phyloP scores from a whole-genome alignment of 2,888 invertebrate species.

The Mythimna albipuncta region DNA sequence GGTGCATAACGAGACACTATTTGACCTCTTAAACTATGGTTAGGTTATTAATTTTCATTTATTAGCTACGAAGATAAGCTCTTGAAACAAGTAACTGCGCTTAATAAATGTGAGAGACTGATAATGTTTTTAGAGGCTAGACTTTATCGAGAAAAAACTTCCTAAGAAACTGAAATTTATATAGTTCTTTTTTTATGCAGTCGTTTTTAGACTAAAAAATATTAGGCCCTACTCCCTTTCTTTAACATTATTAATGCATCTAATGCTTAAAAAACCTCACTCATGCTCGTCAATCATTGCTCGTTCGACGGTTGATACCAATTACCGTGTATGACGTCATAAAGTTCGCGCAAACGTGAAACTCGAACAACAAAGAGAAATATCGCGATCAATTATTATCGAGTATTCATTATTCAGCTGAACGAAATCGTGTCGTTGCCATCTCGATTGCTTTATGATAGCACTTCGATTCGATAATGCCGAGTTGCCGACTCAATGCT shows the following conservation, averaged over 20 bases:
- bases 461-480: slow-evolving; percentile 53
- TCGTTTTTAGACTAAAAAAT: not conserved
- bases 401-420: slow-evolving; percentile 80
- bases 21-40: not conserved
- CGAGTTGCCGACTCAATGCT: slow-evolving; percentile 24
- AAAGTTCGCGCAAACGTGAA: slow-evolving; percentile 58
- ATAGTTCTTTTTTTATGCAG: not conserved
- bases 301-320: slow-evolving; percentile 51
- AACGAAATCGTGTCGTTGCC: slow-evolving; percentile 74
- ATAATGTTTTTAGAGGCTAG: not conserved
- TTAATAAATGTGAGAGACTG: not conserved
- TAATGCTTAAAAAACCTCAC: slow-evolving; percentile 42
- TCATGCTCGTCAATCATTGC: slow-evolving; percentile 50
- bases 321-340: slow-evolving; percentile 53
- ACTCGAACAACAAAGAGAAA: slow-evolving; percentile 70
- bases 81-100: not conserved
- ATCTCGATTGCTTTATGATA: slow-evolving; percentile 70
- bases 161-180: too few relatives aligned
- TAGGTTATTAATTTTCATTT: not conserved
- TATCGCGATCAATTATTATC: slow-evolving; percentile 80
- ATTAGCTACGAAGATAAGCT: not conserved
- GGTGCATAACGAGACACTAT: not conserved
- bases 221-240: slow-evolving; percentile 20
- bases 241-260: slow-evolving; percentile 25
- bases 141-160: not conserved